Conservation (phyloP, 2,113 vertebrate species). For the Mystacornis crossleyi region DNA sequence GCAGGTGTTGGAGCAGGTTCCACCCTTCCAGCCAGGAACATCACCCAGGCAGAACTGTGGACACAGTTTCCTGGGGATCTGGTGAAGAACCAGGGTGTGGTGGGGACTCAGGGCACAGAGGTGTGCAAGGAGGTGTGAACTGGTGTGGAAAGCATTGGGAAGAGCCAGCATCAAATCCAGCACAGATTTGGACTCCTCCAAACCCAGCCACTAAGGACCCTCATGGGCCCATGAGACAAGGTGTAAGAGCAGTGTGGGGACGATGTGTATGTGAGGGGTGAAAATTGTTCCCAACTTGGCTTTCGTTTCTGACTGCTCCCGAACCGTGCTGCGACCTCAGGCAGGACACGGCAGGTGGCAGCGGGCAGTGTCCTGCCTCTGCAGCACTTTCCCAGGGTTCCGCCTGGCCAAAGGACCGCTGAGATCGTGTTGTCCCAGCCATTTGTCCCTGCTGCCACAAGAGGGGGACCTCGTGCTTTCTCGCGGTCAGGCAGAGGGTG, state of each 20-base stretch:
- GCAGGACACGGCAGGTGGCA: rapidly evolving
- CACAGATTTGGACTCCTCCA: background rate
- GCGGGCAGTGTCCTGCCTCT: background rate
- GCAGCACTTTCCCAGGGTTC: background rate
- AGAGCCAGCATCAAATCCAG: background rate
- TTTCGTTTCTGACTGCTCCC: background rate
- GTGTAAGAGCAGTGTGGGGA: background rate
- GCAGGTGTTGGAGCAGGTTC: background rate
- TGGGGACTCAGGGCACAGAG: background rate
- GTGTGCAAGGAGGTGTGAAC: background rate
- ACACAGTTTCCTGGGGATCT: background rate
- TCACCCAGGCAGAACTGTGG: background rate
- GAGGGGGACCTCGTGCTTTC: conserved; percentile 42
- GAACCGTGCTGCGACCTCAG: background rate
- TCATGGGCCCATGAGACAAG: rapidly evolving
- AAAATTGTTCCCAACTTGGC: background rate
- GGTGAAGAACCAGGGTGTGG: rapidly evolving
- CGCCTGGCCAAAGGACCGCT: rapidly evolving
- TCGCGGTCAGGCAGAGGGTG: background rate
- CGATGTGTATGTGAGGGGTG: rapidly evolving
- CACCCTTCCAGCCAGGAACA: background rate
- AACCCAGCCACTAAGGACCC: background rate
- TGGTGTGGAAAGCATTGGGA: background rate
- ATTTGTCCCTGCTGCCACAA: conserved; percentile 16
- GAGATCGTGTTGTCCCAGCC: background rate